Conservation (phyloP, 2,797 vertebrate genomes). For the Babyrousa celebensis region DNA sequence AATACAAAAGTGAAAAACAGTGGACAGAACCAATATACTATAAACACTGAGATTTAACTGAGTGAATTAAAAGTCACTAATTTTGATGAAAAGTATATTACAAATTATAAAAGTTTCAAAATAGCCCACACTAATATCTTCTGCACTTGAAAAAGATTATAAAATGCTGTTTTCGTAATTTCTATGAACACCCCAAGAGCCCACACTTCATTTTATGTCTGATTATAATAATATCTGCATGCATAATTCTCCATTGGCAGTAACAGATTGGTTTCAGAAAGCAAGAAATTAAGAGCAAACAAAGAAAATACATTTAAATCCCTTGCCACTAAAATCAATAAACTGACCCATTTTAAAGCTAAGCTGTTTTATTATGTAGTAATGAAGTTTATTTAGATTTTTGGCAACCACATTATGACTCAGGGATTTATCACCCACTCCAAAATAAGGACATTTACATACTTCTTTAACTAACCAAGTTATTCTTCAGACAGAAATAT, state of each 20-base stretch:
- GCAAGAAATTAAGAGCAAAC: conserved; percentile 70
- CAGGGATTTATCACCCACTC: conserved; percentile 74
- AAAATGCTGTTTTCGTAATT: conserved; percentile 30
- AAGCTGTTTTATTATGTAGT: conserved; percentile 83
- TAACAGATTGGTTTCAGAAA: conserved; percentile 85
- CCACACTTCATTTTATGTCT: conserved; percentile 79
- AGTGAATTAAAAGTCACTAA: conserved; percentile 57
- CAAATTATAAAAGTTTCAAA: neutral
- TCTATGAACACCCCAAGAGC: conserved; percentile 66
- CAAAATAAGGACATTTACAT: conserved; percentile 69
- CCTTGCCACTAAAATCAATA: conserved; percentile 85
- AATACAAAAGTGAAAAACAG: neutral
- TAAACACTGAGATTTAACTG: neutral
- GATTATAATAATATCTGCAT: conserved; percentile 84
- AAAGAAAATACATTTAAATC: conserved; percentile 81
- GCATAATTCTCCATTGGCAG: conserved; percentile 78
- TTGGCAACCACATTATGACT: conserved; percentile 65
- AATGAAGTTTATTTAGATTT: conserved; percentile 86
- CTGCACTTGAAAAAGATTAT: conserved; percentile 38
- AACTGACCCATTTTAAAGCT: conserved; percentile 84
- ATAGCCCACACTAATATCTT: neutral
- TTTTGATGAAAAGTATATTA: conserved; percentile 5
- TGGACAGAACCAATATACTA: neutral
- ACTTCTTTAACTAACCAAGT: conserved; percentile 74
- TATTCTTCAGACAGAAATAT: conserved; percentile 69